Percentiles rank a stretch among this genome's conserved stretches.
phyloP scores from a whole-genome alignment of 2,888 invertebrate species.

The Drosophila quasianomalipes region DNA sequence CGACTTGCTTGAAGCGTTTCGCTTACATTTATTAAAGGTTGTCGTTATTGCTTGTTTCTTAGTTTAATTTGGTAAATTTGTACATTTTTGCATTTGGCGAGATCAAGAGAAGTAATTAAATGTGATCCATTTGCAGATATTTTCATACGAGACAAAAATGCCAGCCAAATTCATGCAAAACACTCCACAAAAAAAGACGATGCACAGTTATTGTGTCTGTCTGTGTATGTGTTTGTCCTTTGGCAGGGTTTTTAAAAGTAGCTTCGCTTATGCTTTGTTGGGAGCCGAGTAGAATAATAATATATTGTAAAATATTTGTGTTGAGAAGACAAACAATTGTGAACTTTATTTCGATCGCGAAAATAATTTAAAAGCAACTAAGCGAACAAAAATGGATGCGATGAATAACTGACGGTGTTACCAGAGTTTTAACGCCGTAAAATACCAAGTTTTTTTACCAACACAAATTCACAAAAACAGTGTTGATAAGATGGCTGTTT shows the following conservation, averaged over 20 bases:
- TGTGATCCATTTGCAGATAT: background rate
- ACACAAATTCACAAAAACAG: background rate
- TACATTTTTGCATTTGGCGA: background rate
- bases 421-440: slow-evolving; percentile 8
- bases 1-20: background rate
- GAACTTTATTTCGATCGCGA: slow-evolving; percentile 16
- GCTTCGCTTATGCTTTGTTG: background rate
- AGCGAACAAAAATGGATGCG: slow-evolving; percentile 58
- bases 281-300: background rate
- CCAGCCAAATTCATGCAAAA: background rate
- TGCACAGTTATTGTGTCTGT: background rate
- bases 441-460: background rate
- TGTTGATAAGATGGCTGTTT: background rate
- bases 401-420: slow-evolving; percentile 41
- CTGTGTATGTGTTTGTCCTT: background rate
- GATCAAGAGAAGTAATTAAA: background rate
- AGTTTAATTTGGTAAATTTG: slow-evolving; percentile 7
- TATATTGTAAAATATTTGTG: background rate
- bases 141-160: background rate
- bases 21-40: background rate
- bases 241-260: background rate
- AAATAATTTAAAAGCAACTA: slow-evolving; percentile 42
- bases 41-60: background rate
- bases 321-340: slow-evolving; percentile 22
- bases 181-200: background rate